These are phyloP conservation scores for Gymnocypris eckloni DNA, from an alignment of 2,797 vertebrate species.

Conservation along the genomic window DNA sequence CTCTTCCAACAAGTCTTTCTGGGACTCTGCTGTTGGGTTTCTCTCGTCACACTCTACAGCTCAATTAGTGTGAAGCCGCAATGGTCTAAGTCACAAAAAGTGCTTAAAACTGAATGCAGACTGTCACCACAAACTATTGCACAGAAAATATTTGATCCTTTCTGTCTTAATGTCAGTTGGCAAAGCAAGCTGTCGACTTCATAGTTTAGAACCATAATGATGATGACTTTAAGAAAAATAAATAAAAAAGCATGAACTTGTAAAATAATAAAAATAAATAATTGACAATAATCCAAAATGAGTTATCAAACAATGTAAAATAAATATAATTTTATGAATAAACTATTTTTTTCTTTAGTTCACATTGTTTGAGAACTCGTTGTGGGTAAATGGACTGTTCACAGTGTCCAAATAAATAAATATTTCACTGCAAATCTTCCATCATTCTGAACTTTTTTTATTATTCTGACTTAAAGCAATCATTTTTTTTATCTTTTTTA, in stretches of 20 bases:
- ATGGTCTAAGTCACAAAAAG: background rate
- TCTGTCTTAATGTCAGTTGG: background rate
- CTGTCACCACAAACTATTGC: background rate
- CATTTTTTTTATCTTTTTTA: background rate
- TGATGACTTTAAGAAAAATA: background rate
- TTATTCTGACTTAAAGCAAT: background rate
- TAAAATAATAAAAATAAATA: background rate
- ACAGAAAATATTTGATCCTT: background rate
- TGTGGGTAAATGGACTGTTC: background rate
- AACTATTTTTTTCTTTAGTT: background rate
- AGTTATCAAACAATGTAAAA: background rate
- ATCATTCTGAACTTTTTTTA: background rate
- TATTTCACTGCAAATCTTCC: background rate
- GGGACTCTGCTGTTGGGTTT: background rate
- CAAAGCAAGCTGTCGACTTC: background rate
- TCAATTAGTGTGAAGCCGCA: constrained; percentile 1
- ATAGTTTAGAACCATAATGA: background rate
- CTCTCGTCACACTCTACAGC: constrained; percentile 1
- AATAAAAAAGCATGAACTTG: background rate
- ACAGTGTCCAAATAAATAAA: background rate
- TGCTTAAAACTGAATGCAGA: background rate
- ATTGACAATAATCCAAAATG: background rate
- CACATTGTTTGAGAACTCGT: background rate
- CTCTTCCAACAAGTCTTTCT: constrained; percentile 16
- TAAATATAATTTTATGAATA: background rate